Percentiles rank a stretch among this genome's conserved stretches.
Evolutionary conservation across 1,140 invertebrate species (phyloP).

Genomic region (Drosophila ficusphila): DNA sequence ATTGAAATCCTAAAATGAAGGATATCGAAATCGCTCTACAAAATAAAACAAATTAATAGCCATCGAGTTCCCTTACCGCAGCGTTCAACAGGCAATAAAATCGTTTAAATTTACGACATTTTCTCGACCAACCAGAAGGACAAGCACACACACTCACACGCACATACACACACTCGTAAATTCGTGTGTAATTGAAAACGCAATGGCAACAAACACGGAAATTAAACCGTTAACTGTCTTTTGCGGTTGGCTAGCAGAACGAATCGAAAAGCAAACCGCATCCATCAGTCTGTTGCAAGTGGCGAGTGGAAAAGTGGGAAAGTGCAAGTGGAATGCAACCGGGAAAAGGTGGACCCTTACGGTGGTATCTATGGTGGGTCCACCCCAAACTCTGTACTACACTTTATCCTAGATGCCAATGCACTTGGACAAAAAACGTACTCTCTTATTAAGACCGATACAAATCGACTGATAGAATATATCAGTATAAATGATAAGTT

Average conservation of each 20-base stretch:
- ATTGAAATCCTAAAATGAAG: neutral
- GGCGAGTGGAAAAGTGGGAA: conserved; percentile 42
- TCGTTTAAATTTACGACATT: conserved; percentile 48
- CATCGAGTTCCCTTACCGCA: neutral
- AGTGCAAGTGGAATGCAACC: conserved; percentile 58
- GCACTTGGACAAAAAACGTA: neutral
- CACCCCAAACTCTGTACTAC: neutral
- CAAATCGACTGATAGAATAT: too few species aligned
- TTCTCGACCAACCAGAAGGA: conserved; percentile 12
- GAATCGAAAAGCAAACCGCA: conserved; percentile 35
- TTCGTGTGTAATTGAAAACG: conserved; percentile 54
- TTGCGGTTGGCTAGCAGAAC: conserved; percentile 33
- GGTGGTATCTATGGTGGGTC: neutral
- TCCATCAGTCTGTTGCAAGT: conserved; percentile 23
- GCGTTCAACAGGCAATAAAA: conserved; percentile 8
- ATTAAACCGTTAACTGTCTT: conserved; percentile 52
- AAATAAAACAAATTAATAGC: neutral
- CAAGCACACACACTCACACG: too few species aligned
- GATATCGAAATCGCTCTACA: neutral
- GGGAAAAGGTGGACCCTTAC: neutral
- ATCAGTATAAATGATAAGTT: too few species aligned
- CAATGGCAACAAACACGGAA: conserved; percentile 41
- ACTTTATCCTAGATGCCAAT: neutral
- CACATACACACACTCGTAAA: neutral
- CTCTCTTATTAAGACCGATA: too few species aligned